These are phyloP conservation scores for Hemithea aestivaria DNA, from an alignment of 2,888 invertebrate species.

Conservation along the genomic window DNA sequence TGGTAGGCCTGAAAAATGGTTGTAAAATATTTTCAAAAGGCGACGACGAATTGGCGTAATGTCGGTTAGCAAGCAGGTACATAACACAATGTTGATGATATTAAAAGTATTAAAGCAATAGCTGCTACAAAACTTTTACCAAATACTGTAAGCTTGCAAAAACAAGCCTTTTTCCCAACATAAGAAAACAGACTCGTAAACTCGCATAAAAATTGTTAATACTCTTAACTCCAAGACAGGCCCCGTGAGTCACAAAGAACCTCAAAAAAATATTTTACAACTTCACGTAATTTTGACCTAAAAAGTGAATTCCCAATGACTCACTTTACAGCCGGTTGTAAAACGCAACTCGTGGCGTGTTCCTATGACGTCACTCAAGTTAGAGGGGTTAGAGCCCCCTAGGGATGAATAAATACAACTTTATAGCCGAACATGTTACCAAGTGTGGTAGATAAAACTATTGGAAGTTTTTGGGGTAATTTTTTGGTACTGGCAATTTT, in stretches of 20 bases:
- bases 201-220: too few species aligned
- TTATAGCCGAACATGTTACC: constrained; percentile 29
- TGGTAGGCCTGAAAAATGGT: too few species aligned
- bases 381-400: constrained; percentile 27
- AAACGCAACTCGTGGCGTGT: constrained; percentile 31
- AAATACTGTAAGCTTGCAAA: too few species aligned
- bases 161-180: too few species aligned
- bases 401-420: constrained; percentile 42
- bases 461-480: constrained; percentile 16
- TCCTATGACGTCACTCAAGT: constrained; percentile 33
- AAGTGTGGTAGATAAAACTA: constrained; percentile 28
- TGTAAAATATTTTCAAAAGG: too few species aligned
- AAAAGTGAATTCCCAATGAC: constrained; percentile 29
- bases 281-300: constrained; percentile 17
- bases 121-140: too few species aligned
- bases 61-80: too few species aligned
- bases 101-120: too few species aligned
- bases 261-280: constrained; percentile 11
- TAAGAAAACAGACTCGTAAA: too few species aligned
- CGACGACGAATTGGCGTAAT: too few species aligned
- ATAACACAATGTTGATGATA: too few species aligned
- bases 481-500: constrained; percentile 20
- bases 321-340: constrained; percentile 37
- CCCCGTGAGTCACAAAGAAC: constrained; percentile 1
- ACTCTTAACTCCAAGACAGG: constrained; percentile 1